Conservation (phyloP, 2,113 vertebrate genomes). For the Cairina moschata region DNA sequence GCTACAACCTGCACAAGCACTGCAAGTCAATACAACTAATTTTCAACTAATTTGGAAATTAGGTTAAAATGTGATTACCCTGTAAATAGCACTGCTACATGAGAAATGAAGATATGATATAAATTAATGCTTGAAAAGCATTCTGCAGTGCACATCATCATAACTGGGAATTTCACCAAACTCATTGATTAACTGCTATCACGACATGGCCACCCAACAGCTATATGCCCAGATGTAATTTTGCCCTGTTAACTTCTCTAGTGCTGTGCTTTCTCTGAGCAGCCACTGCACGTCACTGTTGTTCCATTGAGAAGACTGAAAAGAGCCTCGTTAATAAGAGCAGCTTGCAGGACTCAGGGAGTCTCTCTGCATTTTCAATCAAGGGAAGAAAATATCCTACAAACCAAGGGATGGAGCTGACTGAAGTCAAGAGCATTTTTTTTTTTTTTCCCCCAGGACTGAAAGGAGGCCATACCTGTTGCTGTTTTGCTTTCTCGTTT, state of each 20-base stretch:
- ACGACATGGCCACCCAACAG: not conserved
- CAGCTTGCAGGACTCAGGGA: not conserved
- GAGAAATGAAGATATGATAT: not conserved
- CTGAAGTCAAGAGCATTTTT: not conserved
- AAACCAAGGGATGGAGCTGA: not conserved
- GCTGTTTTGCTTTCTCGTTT: not conserved
- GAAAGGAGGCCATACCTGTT: not conserved
- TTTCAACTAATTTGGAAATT: conserved; percentile 19
- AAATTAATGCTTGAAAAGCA: not conserved
- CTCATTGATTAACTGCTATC: not conserved
- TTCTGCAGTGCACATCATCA: not conserved
- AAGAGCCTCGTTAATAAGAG: not conserved
- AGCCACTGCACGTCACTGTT: conserved; percentile 59
- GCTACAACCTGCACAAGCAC: not conserved
- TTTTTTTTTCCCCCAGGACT: not conserved
- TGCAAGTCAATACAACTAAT: conserved; percentile 24
- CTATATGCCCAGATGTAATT: not conserved
- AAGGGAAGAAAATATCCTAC: not conserved
- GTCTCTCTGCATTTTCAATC: not conserved
- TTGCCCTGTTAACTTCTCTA: not conserved
- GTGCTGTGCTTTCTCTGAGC: not conserved
- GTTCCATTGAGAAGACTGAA: conserved; percentile 3
- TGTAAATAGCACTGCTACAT: not conserved
- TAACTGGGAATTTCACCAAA: not conserved
- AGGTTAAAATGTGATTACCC: not conserved